These are phyloP conservation scores for Melanotaenia pygmaea DNA, from an alignment of 2,797 vertebrate species.

Conservation along the genomic window DNA sequence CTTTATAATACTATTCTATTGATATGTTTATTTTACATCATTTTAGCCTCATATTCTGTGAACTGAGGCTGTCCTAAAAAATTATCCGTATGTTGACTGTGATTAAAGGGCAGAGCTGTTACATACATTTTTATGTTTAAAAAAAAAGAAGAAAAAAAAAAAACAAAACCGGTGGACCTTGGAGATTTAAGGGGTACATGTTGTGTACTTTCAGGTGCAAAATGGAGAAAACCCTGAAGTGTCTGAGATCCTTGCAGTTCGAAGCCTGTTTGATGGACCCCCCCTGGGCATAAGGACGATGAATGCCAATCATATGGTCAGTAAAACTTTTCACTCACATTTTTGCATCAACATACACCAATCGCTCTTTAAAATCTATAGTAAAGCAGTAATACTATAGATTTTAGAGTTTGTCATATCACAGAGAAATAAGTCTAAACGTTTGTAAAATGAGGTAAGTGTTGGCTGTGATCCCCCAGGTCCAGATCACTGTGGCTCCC, in stretches of 20 bases:
- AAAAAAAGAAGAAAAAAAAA: too few relatives aligned
- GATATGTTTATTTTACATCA: too few relatives aligned
- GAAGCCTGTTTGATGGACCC: conserved; percentile 81
- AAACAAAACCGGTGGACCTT: too few relatives aligned
- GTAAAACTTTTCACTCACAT: conserved; percentile 44
- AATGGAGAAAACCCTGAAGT: conserved; percentile 81
- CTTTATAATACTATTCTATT: too few relatives aligned
- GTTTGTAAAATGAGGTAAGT: too few relatives aligned
- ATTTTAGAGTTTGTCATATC: neutral
- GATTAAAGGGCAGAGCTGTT: too few relatives aligned
- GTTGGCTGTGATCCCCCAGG: too few relatives aligned
- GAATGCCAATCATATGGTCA: conserved; percentile 84
- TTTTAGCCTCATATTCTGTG: too few relatives aligned
- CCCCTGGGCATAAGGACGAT: conserved; percentile 84
- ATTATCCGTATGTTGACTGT: too few relatives aligned
- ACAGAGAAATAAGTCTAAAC: neutral
- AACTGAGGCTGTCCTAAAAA: too few relatives aligned
- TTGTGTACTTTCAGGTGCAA: conserved; percentile 79
- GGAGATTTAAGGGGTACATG: neutral
- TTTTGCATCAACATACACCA: neutral
- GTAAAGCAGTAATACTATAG: neutral
- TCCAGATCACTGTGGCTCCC: too few relatives aligned
- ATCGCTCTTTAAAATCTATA: neutral
- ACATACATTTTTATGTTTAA: too few relatives aligned
- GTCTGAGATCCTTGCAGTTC: conserved; percentile 84